Percentiles rank a stretch among this genome's conserved stretches.
These are phyloP conservation scores for Hemibagrus guttatus DNA, from an alignment of 2,797 vertebrate species.

Conservation along the genomic window DNA sequence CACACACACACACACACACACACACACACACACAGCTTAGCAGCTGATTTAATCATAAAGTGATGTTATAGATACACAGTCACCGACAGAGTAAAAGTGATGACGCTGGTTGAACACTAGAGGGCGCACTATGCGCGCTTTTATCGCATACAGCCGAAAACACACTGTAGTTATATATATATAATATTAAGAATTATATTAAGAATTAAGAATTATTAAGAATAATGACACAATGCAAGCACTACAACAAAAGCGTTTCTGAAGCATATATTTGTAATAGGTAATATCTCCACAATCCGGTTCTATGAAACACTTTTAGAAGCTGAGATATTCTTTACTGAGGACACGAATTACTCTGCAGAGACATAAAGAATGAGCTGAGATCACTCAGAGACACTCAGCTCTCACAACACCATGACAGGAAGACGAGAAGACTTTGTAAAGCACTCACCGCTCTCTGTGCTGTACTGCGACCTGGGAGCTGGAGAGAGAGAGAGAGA, in stretches of 20 bases:
- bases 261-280: not conserved
- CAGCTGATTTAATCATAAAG: not conserved
- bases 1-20: slow-evolving; percentile 40
- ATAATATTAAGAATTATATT: no score
- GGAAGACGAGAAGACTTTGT: slow-evolving; percentile 42
- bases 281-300: not conserved
- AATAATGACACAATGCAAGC: not conserved
- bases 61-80: not conserved
- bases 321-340: not conserved
- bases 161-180: not conserved
- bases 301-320: not conserved
- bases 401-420: not conserved
- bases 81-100: not conserved
- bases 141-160: not conserved
- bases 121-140: not conserved
- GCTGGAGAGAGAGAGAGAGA: slow-evolving; percentile 71
- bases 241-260: not conserved
- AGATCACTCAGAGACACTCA: not conserved
- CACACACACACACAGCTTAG: not conserved
- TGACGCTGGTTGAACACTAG: not conserved
- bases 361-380: not conserved
- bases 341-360: not conserved
- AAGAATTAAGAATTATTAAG: no score
- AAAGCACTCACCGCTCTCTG: slow-evolving; percentile 85
- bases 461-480: slow-evolving; percentile 82